Base-by-base conservation (phyloP, 2,113 vertebrate genomes). In the Pelecanoides urinatrix region DNA sequence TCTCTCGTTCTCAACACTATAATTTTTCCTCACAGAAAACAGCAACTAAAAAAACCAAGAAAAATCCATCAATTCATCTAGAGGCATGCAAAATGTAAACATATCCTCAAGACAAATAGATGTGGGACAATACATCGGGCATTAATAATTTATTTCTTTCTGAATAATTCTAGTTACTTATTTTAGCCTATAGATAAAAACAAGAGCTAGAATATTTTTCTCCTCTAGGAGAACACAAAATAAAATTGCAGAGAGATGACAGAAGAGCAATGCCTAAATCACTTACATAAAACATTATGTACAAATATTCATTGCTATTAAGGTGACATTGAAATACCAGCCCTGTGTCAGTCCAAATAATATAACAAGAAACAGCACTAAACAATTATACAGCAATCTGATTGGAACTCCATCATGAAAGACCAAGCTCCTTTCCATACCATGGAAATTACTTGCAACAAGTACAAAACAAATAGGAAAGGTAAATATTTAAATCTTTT, bases 81-180 rank as follows among this genome's bases (percentile, higher is more conserved):
- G n/a, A 89, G 17, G 21, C 47, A 81, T 59, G 38, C 55, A 86
- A 92, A 91, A 79, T 65, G 10, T 62, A 83, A 86, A 84, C n/a
- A 52, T 71, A 66, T 22, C 59, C 83, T 84, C 80, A 86, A 59
- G 79, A 91, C 59, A 94, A 90, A 86, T 56, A 47, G 40, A 94
- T 90, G 53, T 80, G 53, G 44, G 53, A 84, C 61, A 86, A 84
- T 78, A 77, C 8, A 52, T 72, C 2, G 11, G 13, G 9, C 26
- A 84, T 90, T 85, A 86, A 52, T 92, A 71, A 84, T 86, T 80
- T 79, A 47, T 85, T 59, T 86, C 11, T 76, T 92, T 92, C 13
- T 78, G 20, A 87, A 92, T 84, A 85, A 78, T 94, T 95, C 42
- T n/a, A 81, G 52, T 66, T 74, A 71, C 77, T 96, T 94, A 38